Conservation (phyloP, 1,140 invertebrate genomes). For the Ectropis grisescens region DNA sequence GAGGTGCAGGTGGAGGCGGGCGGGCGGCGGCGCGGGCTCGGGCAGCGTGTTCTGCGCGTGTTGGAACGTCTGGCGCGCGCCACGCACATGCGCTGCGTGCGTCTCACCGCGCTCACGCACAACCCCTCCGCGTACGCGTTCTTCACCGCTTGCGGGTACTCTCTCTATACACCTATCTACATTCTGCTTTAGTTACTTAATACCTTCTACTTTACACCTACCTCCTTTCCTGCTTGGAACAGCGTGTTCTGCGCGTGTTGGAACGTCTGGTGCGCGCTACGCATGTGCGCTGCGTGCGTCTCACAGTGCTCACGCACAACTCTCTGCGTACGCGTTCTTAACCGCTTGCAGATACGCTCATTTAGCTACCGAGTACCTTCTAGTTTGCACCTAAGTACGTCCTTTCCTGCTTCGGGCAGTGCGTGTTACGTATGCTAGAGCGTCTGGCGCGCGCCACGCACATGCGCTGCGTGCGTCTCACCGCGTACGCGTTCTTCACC, state of each 20-base stretch:
- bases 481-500: conserved; percentile 44
- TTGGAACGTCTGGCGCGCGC: conserved; percentile 41
- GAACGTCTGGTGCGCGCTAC: conserved; percentile 44
- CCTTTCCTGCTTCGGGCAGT: too few species aligned
- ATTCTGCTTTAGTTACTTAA: too few species aligned
- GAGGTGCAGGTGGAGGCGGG: conserved; percentile 50
- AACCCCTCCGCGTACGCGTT: conserved; percentile 44
- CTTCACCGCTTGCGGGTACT: conserved; percentile 55
- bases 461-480: conserved; percentile 53
- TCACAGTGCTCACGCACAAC: conserved; percentile 56
- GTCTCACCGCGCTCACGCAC: conserved; percentile 53
- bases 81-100: conserved; percentile 49
- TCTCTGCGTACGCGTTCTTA: conserved; percentile 44
- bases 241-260: conserved; percentile 39
- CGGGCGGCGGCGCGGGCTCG: conserved; percentile 45
- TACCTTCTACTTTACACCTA: too few species aligned
- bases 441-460: conserved; percentile 35
- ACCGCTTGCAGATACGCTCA: conserved; percentile 52
- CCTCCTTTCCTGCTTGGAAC: too few species aligned
- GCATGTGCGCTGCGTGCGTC: conserved; percentile 47
- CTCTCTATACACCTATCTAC: too few species aligned
- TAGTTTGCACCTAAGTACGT: too few species aligned
- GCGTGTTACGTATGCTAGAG: conserved; percentile 43
- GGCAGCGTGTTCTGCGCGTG: conserved; percentile 38
- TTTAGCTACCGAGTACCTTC: too few species aligned